Evolutionary conservation across 2,797 vertebrate species (phyloP).

Genomic region (Malacoraja senta): DNA sequence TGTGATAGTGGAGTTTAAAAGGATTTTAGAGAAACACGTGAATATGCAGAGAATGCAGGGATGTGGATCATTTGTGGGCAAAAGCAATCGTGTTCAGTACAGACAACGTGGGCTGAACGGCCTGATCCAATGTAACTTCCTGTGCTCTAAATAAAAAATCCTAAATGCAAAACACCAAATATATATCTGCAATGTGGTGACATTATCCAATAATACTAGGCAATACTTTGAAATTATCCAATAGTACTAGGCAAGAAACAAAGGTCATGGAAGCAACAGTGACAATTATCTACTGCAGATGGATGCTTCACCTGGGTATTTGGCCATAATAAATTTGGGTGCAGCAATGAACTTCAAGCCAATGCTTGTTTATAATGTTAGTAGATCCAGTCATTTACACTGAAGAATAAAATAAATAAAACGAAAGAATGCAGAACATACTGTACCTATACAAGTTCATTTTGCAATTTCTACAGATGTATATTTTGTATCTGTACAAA

Average conservation of each 20-base stretch:
- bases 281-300: background rate
- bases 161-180: too few species aligned
- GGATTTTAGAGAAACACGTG: too few species aligned
- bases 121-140: too few species aligned
- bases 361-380: background rate
- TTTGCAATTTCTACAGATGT: too few species aligned
- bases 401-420: background rate
- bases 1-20: too few species aligned
- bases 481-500: background rate
- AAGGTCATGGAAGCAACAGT: background rate
- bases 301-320: background rate
- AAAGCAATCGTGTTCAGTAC: too few species aligned
- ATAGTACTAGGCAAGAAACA: slow-evolving; percentile 1
- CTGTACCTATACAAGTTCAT: background rate
- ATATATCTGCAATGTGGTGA: background rate
- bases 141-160: too few species aligned
- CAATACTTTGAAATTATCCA: background rate
- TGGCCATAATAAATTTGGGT: background rate
- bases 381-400: background rate
- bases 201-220: background rate
- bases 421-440: background rate
- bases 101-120: too few species aligned
- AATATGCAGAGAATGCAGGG: too few species aligned
- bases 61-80: too few species aligned
- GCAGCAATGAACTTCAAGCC: background rate